phyloP scores from a whole-genome alignment of 2,113 vertebrate species.

The Heteronetta atricapilla region DNA sequence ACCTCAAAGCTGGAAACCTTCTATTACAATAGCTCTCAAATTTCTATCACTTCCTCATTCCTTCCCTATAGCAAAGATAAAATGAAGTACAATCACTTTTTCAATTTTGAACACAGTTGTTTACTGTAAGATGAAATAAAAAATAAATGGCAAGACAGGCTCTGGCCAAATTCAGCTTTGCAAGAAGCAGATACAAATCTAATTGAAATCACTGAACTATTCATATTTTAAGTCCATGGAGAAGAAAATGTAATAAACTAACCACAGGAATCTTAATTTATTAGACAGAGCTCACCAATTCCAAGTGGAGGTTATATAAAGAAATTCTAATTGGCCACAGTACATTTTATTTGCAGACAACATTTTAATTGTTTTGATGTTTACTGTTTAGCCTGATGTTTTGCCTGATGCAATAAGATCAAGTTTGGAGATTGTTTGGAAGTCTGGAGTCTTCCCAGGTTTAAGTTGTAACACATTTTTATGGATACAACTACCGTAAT shows the following conservation, averaged over 20 bases:
- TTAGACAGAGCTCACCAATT: background rate
- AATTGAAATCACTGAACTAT: background rate
- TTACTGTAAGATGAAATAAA: constrained; percentile 9
- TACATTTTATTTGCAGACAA: background rate
- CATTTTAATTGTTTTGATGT: background rate
- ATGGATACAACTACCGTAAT: background rate
- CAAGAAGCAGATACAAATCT: background rate
- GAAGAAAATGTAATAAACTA: constrained; percentile 1
- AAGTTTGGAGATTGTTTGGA: background rate
- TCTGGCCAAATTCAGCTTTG: background rate
- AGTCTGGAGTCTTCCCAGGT: background rate
- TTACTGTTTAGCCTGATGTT: background rate
- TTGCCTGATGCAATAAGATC: background rate
- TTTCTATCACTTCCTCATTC: background rate
- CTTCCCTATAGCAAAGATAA: background rate
- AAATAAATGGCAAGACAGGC: background rate
- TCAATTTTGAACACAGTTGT: background rate
- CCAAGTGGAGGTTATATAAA: background rate
- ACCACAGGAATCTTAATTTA: constrained; percentile 11
- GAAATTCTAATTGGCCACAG: background rate
- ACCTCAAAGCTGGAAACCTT: background rate
- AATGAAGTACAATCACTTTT: background rate
- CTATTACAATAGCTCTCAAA: background rate
- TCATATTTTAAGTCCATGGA: background rate
- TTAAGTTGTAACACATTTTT: background rate